These are phyloP conservation scores for Sminthurides aquaticus DNA, from an alignment of 2,888 invertebrate genomes.

Conservation along the genomic window DNA sequence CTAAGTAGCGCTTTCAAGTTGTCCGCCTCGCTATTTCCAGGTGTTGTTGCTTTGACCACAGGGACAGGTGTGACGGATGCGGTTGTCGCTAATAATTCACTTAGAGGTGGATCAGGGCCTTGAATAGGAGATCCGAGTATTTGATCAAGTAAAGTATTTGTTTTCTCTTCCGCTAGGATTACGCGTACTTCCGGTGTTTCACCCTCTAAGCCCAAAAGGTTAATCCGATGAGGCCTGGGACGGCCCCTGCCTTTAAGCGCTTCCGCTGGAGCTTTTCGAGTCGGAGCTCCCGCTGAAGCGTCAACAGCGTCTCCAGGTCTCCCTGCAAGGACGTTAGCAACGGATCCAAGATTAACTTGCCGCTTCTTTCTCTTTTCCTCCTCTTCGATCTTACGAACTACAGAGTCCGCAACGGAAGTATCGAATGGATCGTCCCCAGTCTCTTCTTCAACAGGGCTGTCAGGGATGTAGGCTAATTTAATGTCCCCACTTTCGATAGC, in stretches of 20 bases:
- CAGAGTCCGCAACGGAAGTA: conserved; percentile 75
- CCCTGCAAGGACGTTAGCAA: conserved; percentile 79
- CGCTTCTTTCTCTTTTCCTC: conserved; percentile 57
- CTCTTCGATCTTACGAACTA: conserved; percentile 68
- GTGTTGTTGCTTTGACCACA: background rate
- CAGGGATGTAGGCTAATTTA: conserved; percentile 76
- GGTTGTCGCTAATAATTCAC: conserved; percentile 14
- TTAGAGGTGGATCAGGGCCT: conserved; percentile 20
- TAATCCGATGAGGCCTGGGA: conserved; percentile 41
- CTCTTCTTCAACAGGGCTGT: conserved; percentile 64
- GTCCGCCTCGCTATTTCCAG: background rate
- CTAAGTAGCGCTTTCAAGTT: conserved; percentile 33
- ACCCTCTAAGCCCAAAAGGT: conserved; percentile 44
- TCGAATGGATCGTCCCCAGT: conserved; percentile 73
- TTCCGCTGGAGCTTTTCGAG: conserved; percentile 49
- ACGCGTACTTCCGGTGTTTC: background rate
- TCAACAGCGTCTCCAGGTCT: conserved; percentile 52
- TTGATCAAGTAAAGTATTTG: conserved; percentile 30
- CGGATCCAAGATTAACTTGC: conserved; percentile 66
- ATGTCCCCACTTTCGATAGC: conserved; percentile 77
- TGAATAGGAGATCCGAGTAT: conserved; percentile 27
- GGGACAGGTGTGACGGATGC: background rate
- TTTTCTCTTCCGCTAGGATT: conserved; percentile 22
- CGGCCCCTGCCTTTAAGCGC: conserved; percentile 31
- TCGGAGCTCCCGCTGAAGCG: conserved; percentile 57